These are phyloP conservation scores for Bradypus variegatus DNA, from an alignment of 2,797 vertebrate genomes.

Conservation along the genomic window DNA sequence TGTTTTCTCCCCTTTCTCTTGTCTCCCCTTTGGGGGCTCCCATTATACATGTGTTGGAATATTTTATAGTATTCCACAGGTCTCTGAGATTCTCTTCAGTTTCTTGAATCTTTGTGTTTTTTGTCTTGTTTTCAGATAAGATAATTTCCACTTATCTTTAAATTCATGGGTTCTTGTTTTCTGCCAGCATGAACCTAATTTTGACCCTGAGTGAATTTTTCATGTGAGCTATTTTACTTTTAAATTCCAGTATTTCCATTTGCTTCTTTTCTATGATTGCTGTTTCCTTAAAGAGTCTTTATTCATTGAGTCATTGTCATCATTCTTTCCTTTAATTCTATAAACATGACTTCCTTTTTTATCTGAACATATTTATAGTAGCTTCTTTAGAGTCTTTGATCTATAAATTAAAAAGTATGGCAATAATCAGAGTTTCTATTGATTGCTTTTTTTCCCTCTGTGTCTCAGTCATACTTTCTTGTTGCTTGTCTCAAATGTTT, in stretches of 20 bases:
- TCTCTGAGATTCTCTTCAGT: background rate
- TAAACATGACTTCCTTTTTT: background rate
- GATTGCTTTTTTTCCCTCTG: background rate
- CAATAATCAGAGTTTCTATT: background rate
- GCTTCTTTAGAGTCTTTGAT: background rate
- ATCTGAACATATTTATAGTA: background rate
- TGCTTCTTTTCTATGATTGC: background rate
- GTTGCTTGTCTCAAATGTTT: too few relatives aligned
- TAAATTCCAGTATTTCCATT: background rate
- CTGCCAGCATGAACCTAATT: background rate
- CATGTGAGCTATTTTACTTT: background rate
- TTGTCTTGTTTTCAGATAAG: background rate
- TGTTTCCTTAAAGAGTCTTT: background rate
- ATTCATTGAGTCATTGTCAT: background rate
- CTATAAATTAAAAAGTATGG: background rate
- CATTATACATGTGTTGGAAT: background rate
- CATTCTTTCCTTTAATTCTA: background rate
- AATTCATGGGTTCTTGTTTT: background rate
- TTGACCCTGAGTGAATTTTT: background rate
- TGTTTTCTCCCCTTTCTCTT: background rate
- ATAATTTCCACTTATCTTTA: background rate
- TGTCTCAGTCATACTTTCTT: background rate
- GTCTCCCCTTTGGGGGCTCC: background rate
- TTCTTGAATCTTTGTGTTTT: background rate
- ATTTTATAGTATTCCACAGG: background rate